These are phyloP conservation scores for Trichonephila inaurata DNA, from an alignment of 1,140 invertebrate species.

Conservation along the genomic window DNA sequence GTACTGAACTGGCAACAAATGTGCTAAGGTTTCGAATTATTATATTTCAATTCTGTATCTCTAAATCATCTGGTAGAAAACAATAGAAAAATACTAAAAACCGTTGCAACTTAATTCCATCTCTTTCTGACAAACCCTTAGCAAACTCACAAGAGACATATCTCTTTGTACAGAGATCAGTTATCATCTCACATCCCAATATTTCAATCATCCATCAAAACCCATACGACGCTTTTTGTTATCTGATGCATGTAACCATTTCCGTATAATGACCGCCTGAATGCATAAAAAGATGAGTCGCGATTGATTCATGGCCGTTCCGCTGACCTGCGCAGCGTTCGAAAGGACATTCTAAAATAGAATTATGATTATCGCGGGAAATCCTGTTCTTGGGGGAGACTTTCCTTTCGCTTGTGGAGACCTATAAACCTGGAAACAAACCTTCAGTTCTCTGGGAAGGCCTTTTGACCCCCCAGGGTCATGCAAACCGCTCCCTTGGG, in stretches of 20 bases:
- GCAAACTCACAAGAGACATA: no score
- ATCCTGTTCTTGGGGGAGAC: slow-evolving; percentile 1
- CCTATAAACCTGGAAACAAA: background rate
- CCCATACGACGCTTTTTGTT: no score
- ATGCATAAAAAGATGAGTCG: background rate
- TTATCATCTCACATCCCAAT: background rate
- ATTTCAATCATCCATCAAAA: background rate
- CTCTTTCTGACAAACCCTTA: no score
- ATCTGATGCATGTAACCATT: background rate
- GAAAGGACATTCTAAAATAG: background rate
- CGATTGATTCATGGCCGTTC: background rate
- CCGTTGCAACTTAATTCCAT: no score
- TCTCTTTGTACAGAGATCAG: no score
- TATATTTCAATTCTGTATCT: no score
- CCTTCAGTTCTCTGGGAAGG: background rate
- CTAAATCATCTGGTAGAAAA: no score
- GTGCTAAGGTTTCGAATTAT: no score
- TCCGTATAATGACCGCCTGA: background rate
- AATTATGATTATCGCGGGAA: background rate
- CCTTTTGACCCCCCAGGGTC: background rate
- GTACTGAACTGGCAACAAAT: no score
- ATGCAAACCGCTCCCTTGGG: background rate
- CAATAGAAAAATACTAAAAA: no score
- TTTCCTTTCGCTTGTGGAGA: background rate
- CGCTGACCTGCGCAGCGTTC: background rate